phyloP scores from a whole-genome alignment of 1,140 invertebrate species.

The Magallana gigas region DNA sequence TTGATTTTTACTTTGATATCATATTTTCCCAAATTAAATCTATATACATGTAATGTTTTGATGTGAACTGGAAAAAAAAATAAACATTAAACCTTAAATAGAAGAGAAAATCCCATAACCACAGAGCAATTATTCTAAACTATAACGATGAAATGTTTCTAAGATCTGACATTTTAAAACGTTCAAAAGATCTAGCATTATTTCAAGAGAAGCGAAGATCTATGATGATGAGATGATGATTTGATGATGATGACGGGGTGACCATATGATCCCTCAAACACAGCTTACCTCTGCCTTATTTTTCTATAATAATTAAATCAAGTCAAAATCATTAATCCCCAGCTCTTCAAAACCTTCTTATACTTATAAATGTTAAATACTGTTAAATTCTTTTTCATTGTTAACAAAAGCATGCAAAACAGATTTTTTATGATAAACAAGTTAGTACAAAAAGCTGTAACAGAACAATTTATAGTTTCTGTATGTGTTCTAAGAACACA shows the following conservation, averaged over 20 bases:
- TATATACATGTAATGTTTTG: background rate
- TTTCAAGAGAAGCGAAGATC: conserved; percentile 5
- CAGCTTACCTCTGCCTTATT: conserved; percentile 29
- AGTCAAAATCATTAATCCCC: background rate
- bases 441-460: conserved; percentile 20
- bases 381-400: background rate
- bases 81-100: background rate
- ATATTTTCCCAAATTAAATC: background rate
- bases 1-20: background rate
- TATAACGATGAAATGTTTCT: background rate
- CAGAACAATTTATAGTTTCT: too few species aligned
- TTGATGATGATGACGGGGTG: background rate
- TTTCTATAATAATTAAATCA: conserved; percentile 37
- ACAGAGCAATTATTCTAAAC: conserved; percentile 8
- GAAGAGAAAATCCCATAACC: conserved; percentile 3
- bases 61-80: background rate
- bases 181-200: background rate
- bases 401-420: background rate
- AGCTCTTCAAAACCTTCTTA: background rate
- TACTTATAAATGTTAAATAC: background rate
- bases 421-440: background rate
- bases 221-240: background rate
- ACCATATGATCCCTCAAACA: conserved; percentile 3
- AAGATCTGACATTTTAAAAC: background rate
- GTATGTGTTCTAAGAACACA: too few species aligned